Conservation (phyloP, 2,888 invertebrate species). For the Rhingia rostrata region DNA sequence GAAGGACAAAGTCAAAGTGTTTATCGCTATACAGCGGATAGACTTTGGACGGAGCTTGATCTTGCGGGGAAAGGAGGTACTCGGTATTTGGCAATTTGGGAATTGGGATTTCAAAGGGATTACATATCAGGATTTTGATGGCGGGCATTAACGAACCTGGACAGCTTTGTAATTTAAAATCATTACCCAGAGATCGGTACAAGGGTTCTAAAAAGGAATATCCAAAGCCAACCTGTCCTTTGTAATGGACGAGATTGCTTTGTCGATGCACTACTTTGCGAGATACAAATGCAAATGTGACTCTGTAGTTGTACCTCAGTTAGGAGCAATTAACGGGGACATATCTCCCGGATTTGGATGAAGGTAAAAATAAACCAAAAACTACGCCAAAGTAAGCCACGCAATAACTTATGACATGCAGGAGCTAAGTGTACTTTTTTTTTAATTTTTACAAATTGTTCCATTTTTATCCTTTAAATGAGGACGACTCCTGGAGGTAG, state of each 20-base stretch:
- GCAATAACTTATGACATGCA: no score
- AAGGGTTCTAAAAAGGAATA: background rate
- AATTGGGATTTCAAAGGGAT: slow-evolving; percentile 58
- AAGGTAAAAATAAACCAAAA: no score
- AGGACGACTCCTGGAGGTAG: no score
- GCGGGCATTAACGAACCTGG: slow-evolving; percentile 6
- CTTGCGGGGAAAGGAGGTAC: slow-evolving; percentile 19
- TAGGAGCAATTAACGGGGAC: no score
- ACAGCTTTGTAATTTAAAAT: slow-evolving; percentile 52
- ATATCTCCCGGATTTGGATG: no score
- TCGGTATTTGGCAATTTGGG: slow-evolving; percentile 46
- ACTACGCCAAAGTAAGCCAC: no score
- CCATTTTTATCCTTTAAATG: no score
- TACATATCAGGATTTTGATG: background rate
- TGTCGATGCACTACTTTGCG: background rate
- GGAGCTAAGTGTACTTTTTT: no score
- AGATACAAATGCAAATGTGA: no score
- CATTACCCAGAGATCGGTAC: slow-evolving; percentile 18
- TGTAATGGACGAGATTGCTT: background rate
- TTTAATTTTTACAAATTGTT: no score
- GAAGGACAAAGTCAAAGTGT: slow-evolving; percentile 32
- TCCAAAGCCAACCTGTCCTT: background rate
- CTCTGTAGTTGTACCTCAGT: no score
- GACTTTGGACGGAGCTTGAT: slow-evolving; percentile 4
- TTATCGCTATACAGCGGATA: background rate